Conservation (phyloP, 2,888 invertebrate species). For the Hemistola chrysoprasaria region DNA sequence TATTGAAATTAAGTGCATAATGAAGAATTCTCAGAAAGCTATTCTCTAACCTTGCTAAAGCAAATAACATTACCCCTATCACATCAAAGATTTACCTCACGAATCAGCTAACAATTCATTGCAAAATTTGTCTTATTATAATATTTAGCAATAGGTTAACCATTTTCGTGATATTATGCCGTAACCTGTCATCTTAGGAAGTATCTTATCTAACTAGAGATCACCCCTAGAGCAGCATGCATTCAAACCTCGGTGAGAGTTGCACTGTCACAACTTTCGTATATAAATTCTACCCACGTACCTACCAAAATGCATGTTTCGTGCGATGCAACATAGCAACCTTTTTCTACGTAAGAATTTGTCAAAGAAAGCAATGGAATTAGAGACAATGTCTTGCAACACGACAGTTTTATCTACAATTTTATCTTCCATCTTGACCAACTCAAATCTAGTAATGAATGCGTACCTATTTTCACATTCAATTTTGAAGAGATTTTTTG, state of each 20-base stretch:
- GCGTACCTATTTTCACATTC: constrained; percentile 7
- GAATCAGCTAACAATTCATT: too few species aligned
- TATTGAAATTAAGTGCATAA: too few species aligned
- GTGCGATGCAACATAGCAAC: not conserved
- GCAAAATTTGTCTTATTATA: too few species aligned
- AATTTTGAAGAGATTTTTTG: constrained; percentile 1
- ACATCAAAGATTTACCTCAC: too few species aligned
- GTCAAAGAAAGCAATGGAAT: not conserved
- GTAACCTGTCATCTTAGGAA: constrained; percentile 15
- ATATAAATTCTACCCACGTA: constrained; percentile 14
- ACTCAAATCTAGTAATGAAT: too few species aligned
- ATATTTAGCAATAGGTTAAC: constrained; percentile 15
- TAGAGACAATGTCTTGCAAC: not conserved
- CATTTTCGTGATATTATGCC: constrained; percentile 25
- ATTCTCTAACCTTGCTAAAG: too few species aligned
- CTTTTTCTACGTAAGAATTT: not conserved
- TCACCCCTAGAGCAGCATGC: constrained; percentile 17
- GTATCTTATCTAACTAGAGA: constrained; percentile 14
- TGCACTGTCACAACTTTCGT: constrained; percentile 17
- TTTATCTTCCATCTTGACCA: not conserved
- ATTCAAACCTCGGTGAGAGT: constrained; percentile 26
- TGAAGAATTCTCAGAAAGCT: too few species aligned
- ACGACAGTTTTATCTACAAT: not conserved
- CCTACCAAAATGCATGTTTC: constrained; percentile 5
- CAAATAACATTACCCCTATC: too few species aligned